Evolutionary conservation across 2,797 vertebrate genomes (phyloP), one percentile per base, ranked within the genome.

Genomic region (Pseudomugil tenellus): DNA sequence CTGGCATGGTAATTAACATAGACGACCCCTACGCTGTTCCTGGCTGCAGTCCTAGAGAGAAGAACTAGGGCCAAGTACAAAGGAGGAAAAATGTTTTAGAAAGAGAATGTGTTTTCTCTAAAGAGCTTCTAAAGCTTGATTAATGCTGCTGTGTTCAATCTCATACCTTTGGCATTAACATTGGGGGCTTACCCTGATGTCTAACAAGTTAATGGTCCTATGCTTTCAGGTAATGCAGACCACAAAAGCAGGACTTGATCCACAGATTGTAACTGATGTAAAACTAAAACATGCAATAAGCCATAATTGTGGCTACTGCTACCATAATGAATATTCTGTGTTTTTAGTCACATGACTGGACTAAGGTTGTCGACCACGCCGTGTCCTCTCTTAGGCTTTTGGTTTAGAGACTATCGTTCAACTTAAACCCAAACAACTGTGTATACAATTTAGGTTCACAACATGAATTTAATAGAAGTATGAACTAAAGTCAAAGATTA

Each of bases 1-100:
- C 91, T 91, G 13, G 67, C 59, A 76, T 84, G 86, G 94, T 91
- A 92, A 96, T 97, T 95, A 96, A 95, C 92, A 93, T 93, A 76
- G 88, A 94, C 93, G 94, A 96, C 94, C 84, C 91, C 92, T 75
- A 79, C 93, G 2, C 94, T 94, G 92, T n/a, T 86, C 92, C 37
- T 84, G 87, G 80, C 91, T 89, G 84, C 64, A 88, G 93, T 81
- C 81, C 84, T 82, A 48, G 85, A 85, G 85, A 76, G 79, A 78
- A 63, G 72, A 72, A 84, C 69, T 61, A 72, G 78, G 77, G 73
- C 58, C 41, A 70, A 54, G 66, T 61, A 69, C 39, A 61, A 69
- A 34, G 41, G 63, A 84, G 74, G 66, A 74, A 73, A 41, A 74
- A 72, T 70, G 72, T 61, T 65, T 64, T 72, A 61, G 55, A 70